Base-by-base conservation (phyloP, 2,888 invertebrate species). In the Himalopsyche anomala region DNA sequence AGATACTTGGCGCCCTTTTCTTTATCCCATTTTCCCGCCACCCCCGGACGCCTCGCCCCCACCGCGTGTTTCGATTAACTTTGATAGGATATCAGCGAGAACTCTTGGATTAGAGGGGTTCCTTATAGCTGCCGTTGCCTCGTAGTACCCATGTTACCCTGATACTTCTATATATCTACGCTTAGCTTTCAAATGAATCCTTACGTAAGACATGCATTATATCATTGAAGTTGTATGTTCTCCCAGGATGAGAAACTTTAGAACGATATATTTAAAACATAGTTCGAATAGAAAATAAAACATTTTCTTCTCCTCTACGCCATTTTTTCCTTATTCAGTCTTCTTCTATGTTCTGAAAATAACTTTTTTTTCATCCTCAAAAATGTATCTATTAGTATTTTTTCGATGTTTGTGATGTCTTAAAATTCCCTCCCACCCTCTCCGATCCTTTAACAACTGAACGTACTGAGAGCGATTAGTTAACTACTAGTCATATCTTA, bases 11-110 rank as follows among this genome's bases (percentile, higher is more conserved):
- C 80, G 80, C 80, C 45, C 80, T 55, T 55, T 55, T 15, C 74
- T 36, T 74, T 74, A 74, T 74, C 74, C 74, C 74, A 74, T 38
- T 74, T 51, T 51, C 82, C 54, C 54, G 17, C 28, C 82, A 28
- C 51, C 55, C 56, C 51, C 38, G 19, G 19, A 54, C 54, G 51
- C 55, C 40, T 40, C 36, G 56, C 82, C 55, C 38, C 82, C 82
- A 36, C 54, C 55, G 55, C 82, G 55, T 82, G 82, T 55, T 55
- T 82, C 82, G 54, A 82, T 82, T 82, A 82, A 82, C 82, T 82
- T 82, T 82, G 82, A 82, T 82, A 82, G 82, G 55, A 82, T 56
- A 51, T 82, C 82, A 38, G 82, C 82, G 51, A 40, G 82, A 40
- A 74, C 74, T 56, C 82, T 28, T 9, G 56, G 82, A 82, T 82